These are phyloP conservation scores for Ceraclea dissimilis DNA, from an alignment of 2,888 invertebrate genomes.

Conservation along the genomic window DNA sequence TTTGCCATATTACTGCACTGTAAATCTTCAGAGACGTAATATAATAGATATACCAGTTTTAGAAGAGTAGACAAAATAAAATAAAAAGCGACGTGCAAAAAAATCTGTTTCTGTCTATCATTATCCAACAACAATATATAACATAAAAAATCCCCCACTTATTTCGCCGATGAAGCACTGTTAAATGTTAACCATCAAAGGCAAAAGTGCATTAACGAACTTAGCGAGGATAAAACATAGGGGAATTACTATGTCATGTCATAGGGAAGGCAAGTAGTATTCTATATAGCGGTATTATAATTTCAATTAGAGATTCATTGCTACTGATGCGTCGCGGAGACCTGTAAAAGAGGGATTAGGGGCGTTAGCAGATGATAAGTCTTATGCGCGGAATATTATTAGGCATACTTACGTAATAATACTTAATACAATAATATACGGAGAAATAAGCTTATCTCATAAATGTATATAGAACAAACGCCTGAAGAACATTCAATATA, in stretches of 20 bases:
- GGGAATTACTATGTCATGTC: constrained; percentile 5
- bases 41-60: no score
- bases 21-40: no score
- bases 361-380: constrained; percentile 1
- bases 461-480: no score
- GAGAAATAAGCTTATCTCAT: no score
- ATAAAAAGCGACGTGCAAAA: no score
- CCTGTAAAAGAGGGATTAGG: neutral
- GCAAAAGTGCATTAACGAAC: constrained; percentile 16
- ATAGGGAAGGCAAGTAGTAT: constrained; percentile 4
- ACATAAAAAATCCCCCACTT: neutral
- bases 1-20: no score
- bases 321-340: neutral
- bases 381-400: neutral
- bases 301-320: constrained; percentile 11
- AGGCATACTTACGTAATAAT: no score
- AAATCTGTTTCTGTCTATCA: no score
- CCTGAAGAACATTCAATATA: no score
- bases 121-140: neutral
- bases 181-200: constrained; percentile 12
- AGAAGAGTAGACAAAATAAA: no score
- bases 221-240: constrained; percentile 9
- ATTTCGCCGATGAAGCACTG: neutral
- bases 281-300: constrained; percentile 13
- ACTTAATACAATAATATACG: neutral